A percentile compares a stretch with the other conserved stretches of the same genome.
Conservation (phyloP, 2,113 vertebrate species). For the Ancistrus triradiatus region DNA sequence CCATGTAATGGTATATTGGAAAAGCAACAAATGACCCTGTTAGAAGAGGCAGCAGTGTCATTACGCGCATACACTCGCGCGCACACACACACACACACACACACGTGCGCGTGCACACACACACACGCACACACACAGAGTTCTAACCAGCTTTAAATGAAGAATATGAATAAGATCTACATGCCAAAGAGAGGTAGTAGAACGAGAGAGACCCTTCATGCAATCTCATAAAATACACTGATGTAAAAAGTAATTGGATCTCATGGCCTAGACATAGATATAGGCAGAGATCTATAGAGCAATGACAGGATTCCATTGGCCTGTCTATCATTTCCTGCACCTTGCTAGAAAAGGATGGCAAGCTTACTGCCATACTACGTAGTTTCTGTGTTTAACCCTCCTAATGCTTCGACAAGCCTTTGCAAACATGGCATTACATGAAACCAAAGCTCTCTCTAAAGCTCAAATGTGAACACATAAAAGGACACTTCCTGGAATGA, state of each 20-base stretch:
- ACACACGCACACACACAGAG: slow-evolving; percentile 17
- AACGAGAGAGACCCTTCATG: slow-evolving; percentile 7
- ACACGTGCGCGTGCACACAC: background rate
- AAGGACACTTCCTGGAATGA: background rate
- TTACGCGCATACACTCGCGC: slow-evolving; percentile 31
- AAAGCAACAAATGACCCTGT: slow-evolving; percentile 51
- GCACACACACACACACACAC: slow-evolving; percentile 7
- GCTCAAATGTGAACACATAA: background rate
- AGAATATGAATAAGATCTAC: slow-evolving; percentile 43
- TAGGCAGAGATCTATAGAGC: slow-evolving; percentile 29
- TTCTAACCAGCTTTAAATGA: slow-evolving; percentile 46
- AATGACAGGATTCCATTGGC: slow-evolving; percentile 38
- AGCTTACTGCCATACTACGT: slow-evolving; percentile 10
- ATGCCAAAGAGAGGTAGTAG: slow-evolving; percentile 25
- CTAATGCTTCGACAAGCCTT: slow-evolving; percentile 15
- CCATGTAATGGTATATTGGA: slow-evolving; percentile 51
- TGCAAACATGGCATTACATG: background rate
- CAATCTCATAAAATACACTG: slow-evolving; percentile 38
- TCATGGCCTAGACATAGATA: slow-evolving; percentile 42
- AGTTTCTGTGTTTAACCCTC: slow-evolving; percentile 20
- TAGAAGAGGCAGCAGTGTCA: slow-evolving; percentile 49
- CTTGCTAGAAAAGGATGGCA: slow-evolving; percentile 22
- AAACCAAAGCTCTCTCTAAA: background rate
- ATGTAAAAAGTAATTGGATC: slow-evolving; percentile 46
- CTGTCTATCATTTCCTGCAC: slow-evolving; percentile 28